Base-by-base conservation (phyloP, 2,797 vertebrate genomes). In the Kryptopterus vitreolus region DNA sequence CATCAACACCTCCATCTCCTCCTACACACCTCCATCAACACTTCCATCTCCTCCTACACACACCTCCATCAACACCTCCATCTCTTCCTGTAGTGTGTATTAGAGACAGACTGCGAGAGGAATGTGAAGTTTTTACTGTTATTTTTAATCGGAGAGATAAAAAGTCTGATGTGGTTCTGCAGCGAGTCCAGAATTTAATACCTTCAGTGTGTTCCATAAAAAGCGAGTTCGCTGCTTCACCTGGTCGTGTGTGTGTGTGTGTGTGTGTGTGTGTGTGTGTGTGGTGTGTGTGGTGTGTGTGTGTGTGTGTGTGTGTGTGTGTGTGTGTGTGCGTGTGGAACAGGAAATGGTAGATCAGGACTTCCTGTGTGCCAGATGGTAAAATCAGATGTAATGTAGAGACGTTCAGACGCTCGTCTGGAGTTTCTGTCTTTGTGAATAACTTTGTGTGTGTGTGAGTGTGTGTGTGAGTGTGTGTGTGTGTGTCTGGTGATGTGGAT, bases 271-370 rank as follows among this genome's bases (percentile, higher is more conserved):
- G n/a, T n/a, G n/a, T n/a, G n/a, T n/a, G n/a, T n/a, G n/a, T n/a
- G n/a, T n/a, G n/a, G n/a, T n/a, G n/a, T n/a, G n/a, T n/a, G n/a
- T n/a, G n/a, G n/a, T n/a, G n/a, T n/a, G n/a, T n/a, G n/a, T n/a
- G n/a, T n/a, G n/a, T n/a, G n/a, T n/a, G n/a, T n/a, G n/a, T n/a
- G n/a, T n/a, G n/a, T n/a, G n/a, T n/a, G n/a, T n/a, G n/a, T n/a
- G n/a, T n/a, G n/a, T n/a, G n/a, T n/a, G 83, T 85, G 78, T 29
- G 82, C 86, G 85, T 81, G 20, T 81, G 20, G n/a, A 87, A 86
- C 83, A 87, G 90, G 90, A 93, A 91, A 87, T 86, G 87, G 87
- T 69, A 78, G 87, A 91, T 92, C 92, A 92, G 92, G 90, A 89
- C 83, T 91, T 94, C 90, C 88, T 88, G 84, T 61, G 38, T 80